phyloP scores from a whole-genome alignment of 2,888 invertebrate species.

The Oeneis ivallda region DNA sequence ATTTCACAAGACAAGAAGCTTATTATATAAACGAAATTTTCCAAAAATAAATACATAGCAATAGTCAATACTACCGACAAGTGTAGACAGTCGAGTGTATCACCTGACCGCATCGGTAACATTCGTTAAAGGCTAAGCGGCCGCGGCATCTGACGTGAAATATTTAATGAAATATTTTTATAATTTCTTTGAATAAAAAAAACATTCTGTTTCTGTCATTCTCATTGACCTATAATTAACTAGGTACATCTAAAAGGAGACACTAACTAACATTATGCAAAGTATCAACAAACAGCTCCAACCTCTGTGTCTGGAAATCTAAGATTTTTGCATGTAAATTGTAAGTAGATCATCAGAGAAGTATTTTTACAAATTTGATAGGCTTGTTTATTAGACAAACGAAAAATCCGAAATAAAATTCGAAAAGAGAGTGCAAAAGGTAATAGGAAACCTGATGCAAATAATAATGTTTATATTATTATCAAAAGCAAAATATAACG shows the following conservation, averaged over 20 bases:
- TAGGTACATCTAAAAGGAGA: background rate
- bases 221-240: too few species aligned
- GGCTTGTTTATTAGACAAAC: too few species aligned
- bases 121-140: conserved; percentile 38
- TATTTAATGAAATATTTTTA: too few species aligned
- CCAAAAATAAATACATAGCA: conserved; percentile 59
- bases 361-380: too few species aligned
- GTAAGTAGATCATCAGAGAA: background rate
- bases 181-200: background rate
- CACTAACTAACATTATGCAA: background rate
- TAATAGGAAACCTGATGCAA: background rate
- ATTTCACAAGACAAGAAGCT: conserved; percentile 66
- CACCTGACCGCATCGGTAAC: conserved; percentile 54
- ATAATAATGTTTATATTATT: background rate
- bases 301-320: background rate
- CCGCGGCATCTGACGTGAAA: conserved; percentile 28
- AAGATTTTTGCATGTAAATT: background rate
- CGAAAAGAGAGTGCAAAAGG: background rate
- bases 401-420: too few species aligned
- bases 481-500: background rate
- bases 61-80: conserved; percentile 63
- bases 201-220: too few species aligned
- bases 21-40: conserved; percentile 54
- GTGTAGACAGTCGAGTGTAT: conserved; percentile 44
- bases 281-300: background rate